phyloP scores from a whole-genome alignment of 2,113 vertebrate species.

The Macrotus californicus region DNA sequence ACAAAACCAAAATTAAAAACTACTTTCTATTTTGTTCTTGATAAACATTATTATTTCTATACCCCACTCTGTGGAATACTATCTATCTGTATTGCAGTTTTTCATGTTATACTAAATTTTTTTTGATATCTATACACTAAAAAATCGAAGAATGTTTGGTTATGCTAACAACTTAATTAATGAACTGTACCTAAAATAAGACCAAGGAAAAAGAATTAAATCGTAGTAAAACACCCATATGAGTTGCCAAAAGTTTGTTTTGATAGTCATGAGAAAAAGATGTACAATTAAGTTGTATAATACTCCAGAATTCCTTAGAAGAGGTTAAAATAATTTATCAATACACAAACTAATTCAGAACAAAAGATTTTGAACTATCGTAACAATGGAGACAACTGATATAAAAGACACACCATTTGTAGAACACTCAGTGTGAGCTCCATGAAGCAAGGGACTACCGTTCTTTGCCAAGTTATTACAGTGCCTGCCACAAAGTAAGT shows the following conservation, averaged over 20 bases:
- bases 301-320: neutral
- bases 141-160: neutral
- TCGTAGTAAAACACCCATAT: neutral
- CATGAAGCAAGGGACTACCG: neutral
- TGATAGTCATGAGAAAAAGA: neutral
- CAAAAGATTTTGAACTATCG: neutral
- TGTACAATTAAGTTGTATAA: neutral
- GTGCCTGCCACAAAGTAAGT: neutral
- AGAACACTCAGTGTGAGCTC: neutral
- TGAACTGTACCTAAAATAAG: neutral
- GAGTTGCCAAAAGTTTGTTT: neutral
- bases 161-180: neutral
- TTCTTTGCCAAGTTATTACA: neutral
- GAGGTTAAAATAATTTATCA: slow-evolving; percentile 6
- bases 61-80: neutral
- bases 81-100: neutral
- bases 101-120: neutral
- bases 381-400: neutral
- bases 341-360: neutral
- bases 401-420: neutral
- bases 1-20: slow-evolving; percentile 17
- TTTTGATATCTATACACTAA: neutral
- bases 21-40: neutral
- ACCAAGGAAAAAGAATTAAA: neutral
- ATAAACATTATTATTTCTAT: slow-evolving; percentile 10